phyloP scores from a whole-genome alignment of 2,888 invertebrate genomes.

The Rotaria macrura region DNA sequence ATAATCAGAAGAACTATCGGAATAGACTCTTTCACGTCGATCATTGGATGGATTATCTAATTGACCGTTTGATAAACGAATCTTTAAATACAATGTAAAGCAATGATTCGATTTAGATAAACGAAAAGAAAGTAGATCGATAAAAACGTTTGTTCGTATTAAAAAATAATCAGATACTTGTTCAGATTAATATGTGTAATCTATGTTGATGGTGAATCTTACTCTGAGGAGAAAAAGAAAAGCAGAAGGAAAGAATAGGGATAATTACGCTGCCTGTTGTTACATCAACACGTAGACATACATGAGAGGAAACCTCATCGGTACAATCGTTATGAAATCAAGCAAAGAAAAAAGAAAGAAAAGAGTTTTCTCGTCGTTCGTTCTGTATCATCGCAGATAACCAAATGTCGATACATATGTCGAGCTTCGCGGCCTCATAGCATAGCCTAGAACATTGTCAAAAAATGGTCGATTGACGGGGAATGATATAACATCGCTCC shows the following conservation, averaged over 20 bases:
- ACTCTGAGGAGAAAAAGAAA: background rate
- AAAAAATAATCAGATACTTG: background rate
- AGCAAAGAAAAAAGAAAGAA: background rate
- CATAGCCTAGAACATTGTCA: background rate
- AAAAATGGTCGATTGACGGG: background rate
- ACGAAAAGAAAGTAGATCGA: no score
- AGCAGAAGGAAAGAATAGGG: background rate
- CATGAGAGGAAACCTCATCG: background rate
- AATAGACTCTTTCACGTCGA: background rate
- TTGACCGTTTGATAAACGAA: background rate
- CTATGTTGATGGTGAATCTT: background rate
- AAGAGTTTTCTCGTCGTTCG: background rate
- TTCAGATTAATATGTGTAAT: background rate
- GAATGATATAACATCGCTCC: background rate
- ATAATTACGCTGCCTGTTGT: slow-evolving; percentile 8
- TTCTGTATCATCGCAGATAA: background rate
- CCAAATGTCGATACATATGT: slow-evolving; percentile 10
- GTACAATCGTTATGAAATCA: background rate
- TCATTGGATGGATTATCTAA: background rate
- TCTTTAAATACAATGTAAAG: background rate
- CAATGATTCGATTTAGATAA: background rate
- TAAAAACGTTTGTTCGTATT: background rate
- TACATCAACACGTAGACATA: background rate
- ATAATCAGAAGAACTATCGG: background rate
- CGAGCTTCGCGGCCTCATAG: background rate